Evolutionary conservation across 1,140 invertebrate species (phyloP), one percentile per base, ranked within the genome.

Genomic region (Drosophila bipectinata): DNA sequence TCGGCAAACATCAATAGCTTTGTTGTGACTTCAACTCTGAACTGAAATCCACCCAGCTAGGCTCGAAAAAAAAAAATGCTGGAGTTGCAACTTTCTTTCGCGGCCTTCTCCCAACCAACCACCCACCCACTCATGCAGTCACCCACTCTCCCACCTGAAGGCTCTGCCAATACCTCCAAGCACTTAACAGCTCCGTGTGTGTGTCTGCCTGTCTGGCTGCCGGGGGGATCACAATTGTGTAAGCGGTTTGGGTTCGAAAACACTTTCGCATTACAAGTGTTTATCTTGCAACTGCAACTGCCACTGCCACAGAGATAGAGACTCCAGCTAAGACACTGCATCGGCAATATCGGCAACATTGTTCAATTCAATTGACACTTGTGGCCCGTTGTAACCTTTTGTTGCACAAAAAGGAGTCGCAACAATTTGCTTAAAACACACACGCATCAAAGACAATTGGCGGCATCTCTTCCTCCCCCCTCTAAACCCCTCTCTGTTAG

Each of bases 251-350:
- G 51, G 66, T 62, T 77, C 52, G n/a, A 53, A 81, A 81, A 77
- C 73, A 87, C 82, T 87, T 87, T 87, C 82, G 83, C 79, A 82
- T 88, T 88, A 88, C 82, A 88, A 79, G 79, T 87, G 82, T 88
- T 87, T 87, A 88, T 66, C 71, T 88, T 76, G 45, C 51, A 55
- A 4, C 18, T 28, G 45, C 30, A 54, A 28, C 47, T 14, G 28
- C 9, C 14, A 12, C 15, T 18, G 49, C 39, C 15, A 53, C 21
- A 21, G 24, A 28, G 26, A 28, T 28, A 7, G 26, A 28, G 26
- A 4, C 26, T 28, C 34, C 30, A 54, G 21, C 45, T n/a, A 14
- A 5, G 14, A 12, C 12, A 18, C 18, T 1, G 18, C 18, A 18
- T 18, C 18, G 12, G 49, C 28, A 24, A 53, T 15, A 14, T 15